A percentile compares a stretch with the other conserved stretches of the same genome.
Evolutionary conservation across 2,113 vertebrate genomes (phyloP).

Genomic region (Entomyzon cyanotis): DNA sequence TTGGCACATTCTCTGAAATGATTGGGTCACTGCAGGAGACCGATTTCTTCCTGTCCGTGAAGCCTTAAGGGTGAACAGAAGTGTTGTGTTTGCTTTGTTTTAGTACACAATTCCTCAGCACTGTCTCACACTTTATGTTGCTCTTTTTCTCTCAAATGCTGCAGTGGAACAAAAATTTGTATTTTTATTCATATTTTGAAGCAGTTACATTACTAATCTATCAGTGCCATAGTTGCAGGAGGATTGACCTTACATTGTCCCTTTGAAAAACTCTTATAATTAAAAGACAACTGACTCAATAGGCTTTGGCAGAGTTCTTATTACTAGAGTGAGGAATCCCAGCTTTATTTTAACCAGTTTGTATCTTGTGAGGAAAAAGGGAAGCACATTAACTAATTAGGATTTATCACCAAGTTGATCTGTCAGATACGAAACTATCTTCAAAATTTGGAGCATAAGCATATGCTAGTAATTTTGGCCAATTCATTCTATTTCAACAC

Average conservation of each 20-base stretch:
- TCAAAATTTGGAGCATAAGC: neutral
- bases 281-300: neutral
- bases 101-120: fast-evolving
- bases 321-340: neutral
- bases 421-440: neutral
- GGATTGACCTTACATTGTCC: neutral
- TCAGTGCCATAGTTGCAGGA: neutral
- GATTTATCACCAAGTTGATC: neutral
- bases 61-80: neutral
- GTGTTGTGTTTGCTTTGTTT: neutral
- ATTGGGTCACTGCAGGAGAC: neutral
- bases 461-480: neutral
- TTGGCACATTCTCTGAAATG: neutral
- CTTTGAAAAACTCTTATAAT: neutral
- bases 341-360: neutral
- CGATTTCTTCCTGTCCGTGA: neutral
- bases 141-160: neutral
- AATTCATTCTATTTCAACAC: neutral
- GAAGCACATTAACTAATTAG: neutral
- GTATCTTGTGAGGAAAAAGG: neutral
- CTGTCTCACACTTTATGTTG: neutral
- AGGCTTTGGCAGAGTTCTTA: neutral
- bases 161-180: neutral
- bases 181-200: neutral
- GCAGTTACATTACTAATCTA: neutral